Evolutionary conservation across 2,113 vertebrate species (phyloP), one percentile per base, ranked within the genome.

Genomic region (Planiliza haematocheilus): DNA sequence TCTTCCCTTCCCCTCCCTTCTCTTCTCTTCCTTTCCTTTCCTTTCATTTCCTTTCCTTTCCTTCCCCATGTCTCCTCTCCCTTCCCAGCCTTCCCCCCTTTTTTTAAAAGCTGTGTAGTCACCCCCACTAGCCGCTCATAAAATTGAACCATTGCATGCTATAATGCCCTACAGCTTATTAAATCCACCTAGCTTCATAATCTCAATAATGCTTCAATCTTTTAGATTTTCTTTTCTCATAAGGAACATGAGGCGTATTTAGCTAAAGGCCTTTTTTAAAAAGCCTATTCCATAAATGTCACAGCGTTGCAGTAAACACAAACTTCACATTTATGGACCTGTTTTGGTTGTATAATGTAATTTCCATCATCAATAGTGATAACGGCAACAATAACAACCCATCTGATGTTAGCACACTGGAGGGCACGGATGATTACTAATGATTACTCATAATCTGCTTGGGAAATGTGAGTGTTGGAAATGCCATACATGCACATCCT

Each of bases 361-460:
- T 73, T 85, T 60, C 63, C 59, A 69, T 72, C 61, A 77, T 70
- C 66, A 20, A 59, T 58, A 56, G 67, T 64, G 76, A 71, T 75
- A 87, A 84, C 37, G 1, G 3, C 66, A 73, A 53, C 73, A 70
- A 76, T 78, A 82, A 68, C 61, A 85, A 74, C 65, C 49, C 70
- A 36, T 21, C 66, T 69, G 79, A 65, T 76, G 62, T 63, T 64
- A 72, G 24, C 50, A 56, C 68, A 70, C 78, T 59, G 55, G 41
- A 80, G 86, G 83, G 77, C 77, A 84, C 24, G 56, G 75, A 74
- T 81, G 66, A 74, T 81, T 84, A 78, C 75, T 85, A 86, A 88
- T 84, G 83, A 85, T 89, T 85, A 86, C 45, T 89, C 85, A 86
- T 90, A 86, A 86, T 90, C 73, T 86, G 67, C 62, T 71, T 13